Evolutionary conservation across 2,113 vertebrate species (phyloP), one percentile per base, ranked within the genome.

Genomic region (Nothocercus nigrocapillus): DNA sequence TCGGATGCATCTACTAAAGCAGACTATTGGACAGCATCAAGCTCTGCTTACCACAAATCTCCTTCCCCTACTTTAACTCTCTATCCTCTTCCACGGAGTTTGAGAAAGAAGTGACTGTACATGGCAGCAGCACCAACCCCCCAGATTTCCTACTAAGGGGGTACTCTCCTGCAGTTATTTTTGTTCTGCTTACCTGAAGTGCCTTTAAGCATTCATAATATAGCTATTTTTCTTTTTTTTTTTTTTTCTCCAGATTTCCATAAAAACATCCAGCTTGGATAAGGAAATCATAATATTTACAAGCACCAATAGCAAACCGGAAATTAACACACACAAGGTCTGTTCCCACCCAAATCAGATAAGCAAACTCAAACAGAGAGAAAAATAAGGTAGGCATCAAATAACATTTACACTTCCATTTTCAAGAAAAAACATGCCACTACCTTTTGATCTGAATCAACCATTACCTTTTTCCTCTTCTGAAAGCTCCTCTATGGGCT

Each of bases 391-490:
- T 53, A 83, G 59, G 38, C 64, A 81, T 77, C 28, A 92, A 77
- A 74, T 18, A 76, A 34, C 14, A 45, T 8, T 77, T 58, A 42
- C 44, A 56, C 44, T 91, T 86, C 56, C 74, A 34, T 83, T 88
- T 64, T 72, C 74, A 77, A 87, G 34, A 85, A 88, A 24, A 72
- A 30, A 38, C 58, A 69, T 76, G 72, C 66, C 72, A 49, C 54
- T 88, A 44, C 61, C 83, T 66, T 34, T 77, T 74, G 76, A 88
- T 77, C 49, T 34, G 64, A 94, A 82, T 59, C 86, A 90, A 73
- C 66, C 44, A 92, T 99, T 99, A 99, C 99, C 99, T 99, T 98
- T 98, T 91, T 99, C 99, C 97, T 99, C 99, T 96, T 99, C 99
- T 97, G 99, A 98, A 97, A 99, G 98, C 97, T 99, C 99, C 98